Evolutionary conservation across 2,113 vertebrate species (phyloP), one percentile per base, ranked within the genome.

Genomic region (Dinomys branickii): DNA sequence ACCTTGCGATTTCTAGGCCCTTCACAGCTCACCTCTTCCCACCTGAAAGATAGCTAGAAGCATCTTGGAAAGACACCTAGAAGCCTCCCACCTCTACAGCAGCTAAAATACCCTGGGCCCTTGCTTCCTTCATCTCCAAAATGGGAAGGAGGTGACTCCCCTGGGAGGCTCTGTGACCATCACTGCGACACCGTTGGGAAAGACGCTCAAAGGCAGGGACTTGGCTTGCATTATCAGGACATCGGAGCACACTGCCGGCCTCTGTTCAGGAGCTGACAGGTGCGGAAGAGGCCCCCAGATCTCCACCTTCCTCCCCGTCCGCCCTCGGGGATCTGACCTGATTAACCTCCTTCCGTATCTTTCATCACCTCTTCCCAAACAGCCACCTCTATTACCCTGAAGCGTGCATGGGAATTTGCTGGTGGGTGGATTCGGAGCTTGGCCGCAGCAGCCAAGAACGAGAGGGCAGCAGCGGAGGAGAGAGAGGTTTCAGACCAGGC

Each of bases 361-460:
- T 33, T 38, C 82, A 12, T 67, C 78, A 14, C 95, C 20, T 61
- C 56, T 95, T 67, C 61, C 75, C 87, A 69, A 93, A 88, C 22
- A 44, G 63, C 63, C 28, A 26, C 67, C 44, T 44, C 86, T 78
- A 1, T 20, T 14, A 73, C 71, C 93, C 20, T 14, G 71, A 82
- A 69, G 20, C 22, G 3, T 6, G 13, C 30, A 1, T 52, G 92
- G 88, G 92, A 90, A 73, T 50, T 71, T 28, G 12, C 54, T 8
- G 26, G 67, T 52, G 77, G 38, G 63, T 81, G 80, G 88, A 65
- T 71, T 69, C 52, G 0, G 1, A 50, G 52, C 3, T 59, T 5
- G 63, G 90, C 41, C 69, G 61, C 28, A 5, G 4, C 35, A 67
- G 58, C 50, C 47, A 10, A 44, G 2, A 41, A 85, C 20, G 38